phyloP scores from a whole-genome alignment of 2,113 vertebrate genomes.

The Labeo catla region DNA sequence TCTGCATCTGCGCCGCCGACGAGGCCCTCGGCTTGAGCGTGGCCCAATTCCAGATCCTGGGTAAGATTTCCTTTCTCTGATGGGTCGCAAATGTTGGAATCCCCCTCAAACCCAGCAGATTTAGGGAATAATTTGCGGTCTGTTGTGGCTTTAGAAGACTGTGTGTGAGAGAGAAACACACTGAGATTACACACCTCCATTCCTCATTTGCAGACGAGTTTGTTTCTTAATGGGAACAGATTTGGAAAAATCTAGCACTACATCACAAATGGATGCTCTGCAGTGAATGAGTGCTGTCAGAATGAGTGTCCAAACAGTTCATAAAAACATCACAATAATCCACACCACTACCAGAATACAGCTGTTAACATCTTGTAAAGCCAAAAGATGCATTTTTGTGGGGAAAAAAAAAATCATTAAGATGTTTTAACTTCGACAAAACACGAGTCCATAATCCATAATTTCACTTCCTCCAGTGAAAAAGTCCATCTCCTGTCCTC shows the following conservation, averaged over 20 bases:
- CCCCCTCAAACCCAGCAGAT: constrained; percentile 84
- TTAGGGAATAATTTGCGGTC: constrained; percentile 88
- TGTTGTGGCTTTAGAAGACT: constrained; percentile 92
- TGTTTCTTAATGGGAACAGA: not conserved
- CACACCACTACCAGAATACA: too few species aligned
- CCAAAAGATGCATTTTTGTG: too few species aligned
- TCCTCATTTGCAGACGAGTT: not conserved
- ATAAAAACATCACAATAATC: too few species aligned
- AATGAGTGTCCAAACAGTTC: too few species aligned
- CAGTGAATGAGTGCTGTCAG: too few species aligned
- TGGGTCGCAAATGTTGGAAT: constrained; percentile 81
- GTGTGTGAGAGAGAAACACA: not conserved
- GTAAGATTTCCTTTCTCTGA: constrained; percentile 78
- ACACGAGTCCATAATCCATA: too few species aligned
- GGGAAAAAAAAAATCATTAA: too few species aligned
- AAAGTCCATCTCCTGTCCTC: too few species aligned
- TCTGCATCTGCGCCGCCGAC: constrained; percentile 85
- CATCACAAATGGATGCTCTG: too few species aligned
- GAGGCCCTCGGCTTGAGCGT: constrained; percentile 84
- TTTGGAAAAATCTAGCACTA: not conserved
- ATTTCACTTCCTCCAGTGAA: too few species aligned
- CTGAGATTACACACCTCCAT: not conserved
- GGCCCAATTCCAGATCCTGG: constrained; percentile 85
- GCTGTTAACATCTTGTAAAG: too few species aligned
- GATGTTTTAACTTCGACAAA: too few species aligned